Evolutionary conservation across 2,113 vertebrate genomes (phyloP).

Genomic region (Prionailurus bengalensis): DNA sequence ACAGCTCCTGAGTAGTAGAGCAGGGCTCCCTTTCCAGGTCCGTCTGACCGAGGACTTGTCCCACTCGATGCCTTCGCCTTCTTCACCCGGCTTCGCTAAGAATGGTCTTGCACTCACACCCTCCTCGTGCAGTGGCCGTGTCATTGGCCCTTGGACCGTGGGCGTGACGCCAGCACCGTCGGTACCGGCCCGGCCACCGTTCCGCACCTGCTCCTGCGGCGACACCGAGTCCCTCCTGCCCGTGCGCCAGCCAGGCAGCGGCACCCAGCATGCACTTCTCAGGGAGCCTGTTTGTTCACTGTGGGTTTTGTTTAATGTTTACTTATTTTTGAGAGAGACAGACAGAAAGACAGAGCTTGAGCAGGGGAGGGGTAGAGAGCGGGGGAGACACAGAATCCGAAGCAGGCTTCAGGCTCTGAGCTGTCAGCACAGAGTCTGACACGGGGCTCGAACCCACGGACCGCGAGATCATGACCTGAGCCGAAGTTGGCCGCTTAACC

Average conservation of each 20-base stretch:
- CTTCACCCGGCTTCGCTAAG: background rate
- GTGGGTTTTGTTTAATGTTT: too few species aligned
- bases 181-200: rapidly evolving
- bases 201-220: rapidly evolving
- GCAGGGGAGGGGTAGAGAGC: too few species aligned
- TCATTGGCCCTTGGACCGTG: rapidly evolving
- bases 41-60: rapidly evolving
- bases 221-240: rapidly evolving
- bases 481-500: too few species aligned
- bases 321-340: too few species aligned
- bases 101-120: rapidly evolving
- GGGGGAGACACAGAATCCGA: too few species aligned
- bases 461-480: too few species aligned
- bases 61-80: rapidly evolving
- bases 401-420: too few species aligned
- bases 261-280: too few species aligned
- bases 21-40: background rate
- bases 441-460: too few species aligned
- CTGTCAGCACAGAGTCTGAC: too few species aligned
- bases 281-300: background rate
- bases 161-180: rapidly evolving
- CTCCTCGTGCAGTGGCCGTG: rapidly evolving
- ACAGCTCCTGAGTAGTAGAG: rapidly evolving
- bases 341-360: too few species aligned
- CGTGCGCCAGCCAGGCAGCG: background rate